Conservation (phyloP, 2,888 invertebrate species). For the Incurvaria masculella region DNA sequence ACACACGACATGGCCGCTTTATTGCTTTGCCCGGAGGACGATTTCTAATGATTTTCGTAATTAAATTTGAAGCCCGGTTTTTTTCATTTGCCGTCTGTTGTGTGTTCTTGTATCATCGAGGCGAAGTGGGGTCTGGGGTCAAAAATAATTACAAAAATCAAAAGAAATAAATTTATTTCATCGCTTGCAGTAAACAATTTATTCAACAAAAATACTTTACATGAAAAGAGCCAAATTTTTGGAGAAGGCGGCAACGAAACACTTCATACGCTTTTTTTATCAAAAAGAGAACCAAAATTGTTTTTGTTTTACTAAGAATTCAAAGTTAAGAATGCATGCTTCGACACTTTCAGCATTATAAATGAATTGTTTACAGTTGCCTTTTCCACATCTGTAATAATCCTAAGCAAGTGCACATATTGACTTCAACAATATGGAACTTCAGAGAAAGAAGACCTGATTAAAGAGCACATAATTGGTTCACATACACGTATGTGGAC, state of each 20-base stretch:
- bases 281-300: too few species aligned
- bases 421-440: too few species aligned
- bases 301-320: too few species aligned
- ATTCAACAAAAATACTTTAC: constrained; percentile 40
- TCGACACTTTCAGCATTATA: too few species aligned
- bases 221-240: background rate
- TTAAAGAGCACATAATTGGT: too few species aligned
- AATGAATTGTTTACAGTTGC: too few species aligned
- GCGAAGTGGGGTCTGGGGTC: constrained; percentile 37
- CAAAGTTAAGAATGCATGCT: too few species aligned
- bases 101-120: constrained; percentile 45
- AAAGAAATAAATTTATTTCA: constrained; percentile 55
- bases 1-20: constrained; percentile 53
- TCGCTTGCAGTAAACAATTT: constrained; percentile 53
- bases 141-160: constrained; percentile 58
- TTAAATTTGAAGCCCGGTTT: constrained; percentile 45
- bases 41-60: constrained; percentile 46
- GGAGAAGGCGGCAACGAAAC: background rate
- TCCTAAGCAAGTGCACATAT: too few species aligned
- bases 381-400: too few species aligned
- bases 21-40: constrained; percentile 17
- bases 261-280: background rate
- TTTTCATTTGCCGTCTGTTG: constrained; percentile 29
- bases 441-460: too few species aligned
- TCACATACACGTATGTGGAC: too few species aligned